A percentile compares a stretch with the other conserved stretches of the same genome.
These are phyloP conservation scores for Drosophila merina DNA, from an alignment of 2,888 invertebrate species.

Conservation along the genomic window DNA sequence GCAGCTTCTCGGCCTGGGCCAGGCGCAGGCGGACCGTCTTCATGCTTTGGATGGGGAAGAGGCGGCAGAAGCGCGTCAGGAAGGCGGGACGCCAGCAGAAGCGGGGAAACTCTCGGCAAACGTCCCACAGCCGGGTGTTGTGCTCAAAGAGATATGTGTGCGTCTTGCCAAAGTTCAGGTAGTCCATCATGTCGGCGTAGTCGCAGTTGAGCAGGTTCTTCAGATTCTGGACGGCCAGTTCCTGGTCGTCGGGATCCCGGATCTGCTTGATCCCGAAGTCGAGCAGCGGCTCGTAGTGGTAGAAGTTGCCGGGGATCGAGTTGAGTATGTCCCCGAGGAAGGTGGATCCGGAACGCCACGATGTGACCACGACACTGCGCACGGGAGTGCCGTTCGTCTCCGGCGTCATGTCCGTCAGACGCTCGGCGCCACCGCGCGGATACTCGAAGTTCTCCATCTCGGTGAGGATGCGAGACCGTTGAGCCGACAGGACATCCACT, in stretches of 20 bases:
- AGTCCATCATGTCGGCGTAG: slow-evolving; percentile 89
- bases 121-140: slow-evolving; percentile 92
- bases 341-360: slow-evolving; percentile 95
- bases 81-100: slow-evolving; percentile 90
- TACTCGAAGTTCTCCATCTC: slow-evolving; percentile 87
- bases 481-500: slow-evolving; percentile 86
- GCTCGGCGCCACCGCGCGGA: slow-evolving; percentile 86
- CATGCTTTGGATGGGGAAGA: slow-evolving; percentile 95
- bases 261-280: slow-evolving; percentile 93
- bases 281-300: slow-evolving; percentile 95
- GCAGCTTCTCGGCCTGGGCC: slow-evolving; percentile 88
- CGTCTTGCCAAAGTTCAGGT: slow-evolving; percentile 90
- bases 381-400: slow-evolving; percentile 89
- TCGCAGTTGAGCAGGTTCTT: slow-evolving; percentile 91
- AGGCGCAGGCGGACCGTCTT: slow-evolving; percentile 92
- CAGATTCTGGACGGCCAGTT: slow-evolving; percentile 88
- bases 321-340: slow-evolving; percentile 94
- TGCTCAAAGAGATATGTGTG: slow-evolving; percentile 93
- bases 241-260: slow-evolving; percentile 89
- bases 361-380: slow-evolving; percentile 92
- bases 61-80: slow-evolving; percentile 90
- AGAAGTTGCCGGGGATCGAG: slow-evolving; percentile 93
- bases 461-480: slow-evolving; percentile 85
- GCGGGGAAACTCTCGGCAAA: slow-evolving; percentile 88
- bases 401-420: slow-evolving; percentile 88